Conservation (phyloP, 2,113 vertebrate genomes). For the Tonatia bakeri region DNA sequence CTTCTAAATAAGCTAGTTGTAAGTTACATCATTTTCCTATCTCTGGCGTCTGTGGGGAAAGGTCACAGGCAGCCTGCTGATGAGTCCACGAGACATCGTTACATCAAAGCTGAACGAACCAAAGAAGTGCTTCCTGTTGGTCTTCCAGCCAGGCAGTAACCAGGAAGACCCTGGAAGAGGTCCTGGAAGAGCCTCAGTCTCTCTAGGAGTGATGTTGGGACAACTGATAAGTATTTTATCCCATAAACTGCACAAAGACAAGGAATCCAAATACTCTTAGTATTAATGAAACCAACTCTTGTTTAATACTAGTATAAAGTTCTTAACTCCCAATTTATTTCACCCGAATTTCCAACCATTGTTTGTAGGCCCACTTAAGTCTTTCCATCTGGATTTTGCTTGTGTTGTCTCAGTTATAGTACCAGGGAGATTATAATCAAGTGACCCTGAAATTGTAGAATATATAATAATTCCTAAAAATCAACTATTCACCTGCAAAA, state of each 20-base stretch:
- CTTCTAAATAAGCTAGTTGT: background rate
- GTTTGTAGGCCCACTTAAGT: background rate
- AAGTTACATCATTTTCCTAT: background rate
- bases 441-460: background rate
- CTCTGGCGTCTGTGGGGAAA: background rate
- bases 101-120: background rate
- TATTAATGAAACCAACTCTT: conserved; percentile 1
- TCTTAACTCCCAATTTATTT: background rate
- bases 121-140: background rate
- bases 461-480: background rate
- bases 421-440: background rate
- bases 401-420: background rate
- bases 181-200: background rate
- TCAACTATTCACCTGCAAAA: background rate
- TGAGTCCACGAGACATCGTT: background rate
- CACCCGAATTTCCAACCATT: background rate
- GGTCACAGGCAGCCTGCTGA: background rate
- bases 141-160: background rate
- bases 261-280: conserved; percentile 8
- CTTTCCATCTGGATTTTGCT: background rate
- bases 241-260: background rate
- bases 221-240: background rate
- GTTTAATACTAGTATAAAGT: background rate
- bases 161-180: background rate
- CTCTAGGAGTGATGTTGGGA: background rate